These are phyloP conservation scores for Bombus pascuorum DNA, from an alignment of 1,140 invertebrate species.

Conservation along the genomic window DNA sequence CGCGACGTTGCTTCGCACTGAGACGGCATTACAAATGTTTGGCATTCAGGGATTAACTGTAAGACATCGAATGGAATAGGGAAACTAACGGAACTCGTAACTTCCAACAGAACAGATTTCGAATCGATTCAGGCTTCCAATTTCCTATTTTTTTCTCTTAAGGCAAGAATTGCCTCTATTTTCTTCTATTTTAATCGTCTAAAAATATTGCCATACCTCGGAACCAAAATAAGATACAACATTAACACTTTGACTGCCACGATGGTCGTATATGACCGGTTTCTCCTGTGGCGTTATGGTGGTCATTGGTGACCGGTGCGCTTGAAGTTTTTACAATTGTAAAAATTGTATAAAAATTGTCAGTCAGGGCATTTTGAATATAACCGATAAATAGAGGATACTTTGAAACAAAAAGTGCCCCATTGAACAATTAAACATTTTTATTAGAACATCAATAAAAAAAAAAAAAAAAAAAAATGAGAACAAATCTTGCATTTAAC, in stretches of 20 bases:
- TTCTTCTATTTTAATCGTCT: neutral
- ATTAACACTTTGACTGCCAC: neutral
- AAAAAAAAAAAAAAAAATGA: no score
- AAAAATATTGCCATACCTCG: neutral
- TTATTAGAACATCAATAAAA: no score
- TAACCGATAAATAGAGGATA: no score
- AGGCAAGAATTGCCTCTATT: neutral
- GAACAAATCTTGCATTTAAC: no score
- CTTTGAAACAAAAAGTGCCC: no score
- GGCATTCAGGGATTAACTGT: constrained; percentile 31
- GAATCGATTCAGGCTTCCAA: neutral
- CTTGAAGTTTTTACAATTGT: no score
- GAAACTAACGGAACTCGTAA: neutral
- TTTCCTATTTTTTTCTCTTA: neutral
- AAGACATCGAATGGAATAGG: neutral
- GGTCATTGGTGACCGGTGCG: no score
- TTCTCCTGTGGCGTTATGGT: no score
- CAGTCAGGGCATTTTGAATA: no score
- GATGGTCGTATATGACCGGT: no score
- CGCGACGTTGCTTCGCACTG: neutral
- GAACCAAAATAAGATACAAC: neutral
- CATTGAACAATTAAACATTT: no score
- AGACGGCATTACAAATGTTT: constrained; percentile 32
- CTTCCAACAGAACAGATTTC: neutral
- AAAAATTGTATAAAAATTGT: no score